Conservation (phyloP, 2,113 vertebrate species). For the Ciconia stormi region DNA sequence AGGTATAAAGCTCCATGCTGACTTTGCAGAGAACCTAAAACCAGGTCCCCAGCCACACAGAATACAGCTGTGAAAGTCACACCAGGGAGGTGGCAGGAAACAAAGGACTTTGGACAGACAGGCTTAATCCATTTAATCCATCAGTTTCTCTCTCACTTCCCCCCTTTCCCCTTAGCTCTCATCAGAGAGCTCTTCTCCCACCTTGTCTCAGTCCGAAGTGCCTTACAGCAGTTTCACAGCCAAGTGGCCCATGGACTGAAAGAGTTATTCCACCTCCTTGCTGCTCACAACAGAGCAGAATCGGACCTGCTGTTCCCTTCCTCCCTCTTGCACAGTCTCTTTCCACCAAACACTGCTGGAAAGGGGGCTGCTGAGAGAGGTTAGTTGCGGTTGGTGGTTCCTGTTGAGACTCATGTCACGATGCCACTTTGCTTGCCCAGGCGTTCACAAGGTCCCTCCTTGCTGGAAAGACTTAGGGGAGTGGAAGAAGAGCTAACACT, state of each 20-base stretch:
- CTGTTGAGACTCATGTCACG: rapidly evolving
- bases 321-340: background rate
- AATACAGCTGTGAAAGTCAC: constrained; percentile 41
- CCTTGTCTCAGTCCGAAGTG: background rate
- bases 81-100: constrained; percentile 45
- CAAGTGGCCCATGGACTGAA: background rate
- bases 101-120: constrained; percentile 23
- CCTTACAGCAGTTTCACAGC: background rate
- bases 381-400: background rate
- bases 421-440: background rate
- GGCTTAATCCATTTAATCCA: constrained; percentile 44
- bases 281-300: background rate
- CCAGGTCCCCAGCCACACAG: background rate
- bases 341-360: background rate
- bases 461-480: background rate
- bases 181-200: background rate
- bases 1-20: background rate
- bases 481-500: background rate
- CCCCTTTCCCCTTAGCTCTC: background rate
- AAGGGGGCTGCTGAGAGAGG: background rate
- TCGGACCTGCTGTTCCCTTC: background rate
- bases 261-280: background rate
- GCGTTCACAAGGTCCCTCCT: background rate
- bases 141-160: constrained; percentile 13
- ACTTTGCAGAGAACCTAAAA: background rate